A percentile compares a stretch with the other conserved stretches of the same genome.
phyloP scores from a whole-genome alignment of 2,113 vertebrate genomes.

The cattle (Bos taurus) region DNA sequence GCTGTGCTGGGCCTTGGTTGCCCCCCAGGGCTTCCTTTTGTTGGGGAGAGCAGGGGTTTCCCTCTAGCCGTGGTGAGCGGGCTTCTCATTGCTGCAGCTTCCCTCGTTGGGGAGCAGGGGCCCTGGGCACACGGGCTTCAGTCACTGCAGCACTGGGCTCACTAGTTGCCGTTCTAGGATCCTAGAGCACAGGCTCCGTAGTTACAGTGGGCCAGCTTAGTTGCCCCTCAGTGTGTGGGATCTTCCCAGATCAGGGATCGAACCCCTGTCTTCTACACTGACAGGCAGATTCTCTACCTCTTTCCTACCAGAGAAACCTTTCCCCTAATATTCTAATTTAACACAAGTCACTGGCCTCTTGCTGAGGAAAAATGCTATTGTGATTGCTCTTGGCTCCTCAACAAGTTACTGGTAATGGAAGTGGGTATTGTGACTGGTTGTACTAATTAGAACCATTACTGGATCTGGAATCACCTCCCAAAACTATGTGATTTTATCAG shows the following conservation, averaged over 20 bases:
- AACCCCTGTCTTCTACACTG: background rate
- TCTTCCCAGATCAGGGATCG: background rate
- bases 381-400: background rate
- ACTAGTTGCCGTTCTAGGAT: fast-evolving
- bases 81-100: background rate
- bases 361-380: background rate
- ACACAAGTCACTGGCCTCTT: background rate
- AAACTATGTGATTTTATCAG: background rate
- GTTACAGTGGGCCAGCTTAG: background rate
- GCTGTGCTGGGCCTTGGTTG: background rate
- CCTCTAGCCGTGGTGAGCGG: background rate
- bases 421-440: background rate
- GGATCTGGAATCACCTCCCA: background rate
- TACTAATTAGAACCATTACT: background rate
- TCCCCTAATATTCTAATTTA: background rate
- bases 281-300: background rate
- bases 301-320: background rate
- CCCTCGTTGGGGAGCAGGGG: background rate
- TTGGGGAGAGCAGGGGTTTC: background rate
- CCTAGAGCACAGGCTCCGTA: background rate
- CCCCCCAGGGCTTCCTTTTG: background rate
- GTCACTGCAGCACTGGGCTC: background rate
- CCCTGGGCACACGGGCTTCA: fast-evolving
- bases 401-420: background rate
- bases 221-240: background rate